Evolutionary conservation across 2,113 vertebrate species (phyloP).

Genomic region (Nettapus auritus): DNA sequence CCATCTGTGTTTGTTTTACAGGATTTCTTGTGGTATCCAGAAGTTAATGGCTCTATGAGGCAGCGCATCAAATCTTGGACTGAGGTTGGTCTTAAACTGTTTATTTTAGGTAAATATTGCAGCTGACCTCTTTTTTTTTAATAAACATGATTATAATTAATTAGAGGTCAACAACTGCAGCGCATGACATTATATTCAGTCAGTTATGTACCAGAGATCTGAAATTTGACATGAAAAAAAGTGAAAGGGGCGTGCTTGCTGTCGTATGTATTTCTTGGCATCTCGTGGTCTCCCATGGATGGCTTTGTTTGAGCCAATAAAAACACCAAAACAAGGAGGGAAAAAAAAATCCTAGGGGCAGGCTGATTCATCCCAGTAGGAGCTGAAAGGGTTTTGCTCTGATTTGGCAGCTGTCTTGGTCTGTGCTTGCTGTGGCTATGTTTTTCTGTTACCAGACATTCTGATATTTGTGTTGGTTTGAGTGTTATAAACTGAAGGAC

Average conservation of each 20-base stretch:
- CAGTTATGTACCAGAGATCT: not conserved
- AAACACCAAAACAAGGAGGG: not conserved
- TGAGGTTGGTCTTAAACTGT: slow-evolving; percentile 73
- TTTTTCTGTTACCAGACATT: not conserved
- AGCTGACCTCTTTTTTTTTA: not conserved
- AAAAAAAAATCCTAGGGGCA: not conserved
- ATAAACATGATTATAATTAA: not conserved
- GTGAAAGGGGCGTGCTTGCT: not conserved
- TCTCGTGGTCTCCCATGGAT: not conserved
- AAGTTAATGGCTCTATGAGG: slow-evolving; percentile 96
- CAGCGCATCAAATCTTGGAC: slow-evolving; percentile 89
- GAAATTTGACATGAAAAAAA: not conserved
- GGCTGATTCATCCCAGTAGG: not conserved
- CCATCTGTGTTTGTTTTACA: slow-evolving; percentile 51
- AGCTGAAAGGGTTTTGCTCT: not conserved
- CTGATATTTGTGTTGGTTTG: not conserved
- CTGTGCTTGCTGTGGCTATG: not conserved
- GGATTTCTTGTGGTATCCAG: slow-evolving; percentile 96
- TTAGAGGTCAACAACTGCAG: not conserved
- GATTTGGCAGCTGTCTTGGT: not conserved
- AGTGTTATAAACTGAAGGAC: not conserved
- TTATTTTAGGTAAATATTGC: not conserved
- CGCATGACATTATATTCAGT: not conserved
- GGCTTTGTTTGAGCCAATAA: not conserved
- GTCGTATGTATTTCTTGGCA: not conserved